Evolutionary conservation across 2,888 invertebrate species (phyloP).

Genomic region (Pyrrhosoma nymphula): DNA sequence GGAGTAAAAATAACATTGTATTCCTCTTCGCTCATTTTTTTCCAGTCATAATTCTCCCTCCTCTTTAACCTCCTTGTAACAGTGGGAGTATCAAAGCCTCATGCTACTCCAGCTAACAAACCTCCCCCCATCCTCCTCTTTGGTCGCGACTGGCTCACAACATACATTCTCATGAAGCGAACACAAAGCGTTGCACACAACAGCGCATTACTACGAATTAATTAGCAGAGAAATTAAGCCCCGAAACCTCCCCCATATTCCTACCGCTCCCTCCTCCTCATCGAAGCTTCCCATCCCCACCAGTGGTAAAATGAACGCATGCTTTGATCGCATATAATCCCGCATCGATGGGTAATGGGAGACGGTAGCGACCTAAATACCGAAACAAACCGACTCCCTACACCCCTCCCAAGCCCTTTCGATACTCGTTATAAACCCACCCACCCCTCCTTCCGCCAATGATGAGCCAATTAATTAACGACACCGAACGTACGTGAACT

Average conservation of each 20-base stretch:
- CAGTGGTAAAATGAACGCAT: background rate
- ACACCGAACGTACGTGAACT: background rate
- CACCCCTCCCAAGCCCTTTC: background rate
- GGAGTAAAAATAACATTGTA: background rate
- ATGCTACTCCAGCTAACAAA: background rate
- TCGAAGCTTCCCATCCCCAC: background rate
- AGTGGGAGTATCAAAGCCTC: background rate
- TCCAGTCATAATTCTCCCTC: background rate
- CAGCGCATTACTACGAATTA: slow-evolving; percentile 27
- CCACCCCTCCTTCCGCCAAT: background rate
- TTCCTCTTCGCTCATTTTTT: background rate
- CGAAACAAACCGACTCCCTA: background rate
- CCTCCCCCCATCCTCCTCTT: background rate
- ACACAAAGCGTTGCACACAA: background rate
- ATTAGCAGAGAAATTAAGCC: slow-evolving; percentile 39
- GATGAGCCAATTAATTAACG: slow-evolving; percentile 26
- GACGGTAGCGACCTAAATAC: background rate
- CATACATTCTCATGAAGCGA: background rate
- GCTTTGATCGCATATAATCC: slow-evolving; percentile 25
- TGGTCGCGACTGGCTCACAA: background rate
- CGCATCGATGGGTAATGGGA: slow-evolving; percentile 15
- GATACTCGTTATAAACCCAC: too few species aligned
- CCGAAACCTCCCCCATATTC: background rate
- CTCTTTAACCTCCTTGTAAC: background rate
- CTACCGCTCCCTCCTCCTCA: background rate